Evolutionary conservation across 2,797 vertebrate species (phyloP).

Genomic region (Sebastes jordani): DNA sequence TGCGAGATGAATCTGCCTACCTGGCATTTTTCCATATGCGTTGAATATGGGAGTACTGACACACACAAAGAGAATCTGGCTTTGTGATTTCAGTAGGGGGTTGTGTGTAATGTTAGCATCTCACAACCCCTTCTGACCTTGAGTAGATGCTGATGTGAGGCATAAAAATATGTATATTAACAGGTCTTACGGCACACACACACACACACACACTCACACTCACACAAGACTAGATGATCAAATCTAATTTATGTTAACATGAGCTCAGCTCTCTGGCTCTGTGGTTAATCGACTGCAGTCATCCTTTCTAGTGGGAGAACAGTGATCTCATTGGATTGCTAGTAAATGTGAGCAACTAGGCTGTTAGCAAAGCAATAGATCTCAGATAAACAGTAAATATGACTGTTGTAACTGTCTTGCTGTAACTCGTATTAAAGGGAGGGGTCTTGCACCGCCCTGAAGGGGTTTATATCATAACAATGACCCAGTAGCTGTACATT

Average conservation of each 20-base stretch:
- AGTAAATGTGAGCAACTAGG: background rate
- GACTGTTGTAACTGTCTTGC: background rate
- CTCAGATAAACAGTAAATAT: background rate
- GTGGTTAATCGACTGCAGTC: background rate
- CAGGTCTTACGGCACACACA: background rate
- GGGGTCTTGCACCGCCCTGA: too few relatives aligned
- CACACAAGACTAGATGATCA: slow-evolving; percentile 2
- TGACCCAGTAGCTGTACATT: too few relatives aligned
- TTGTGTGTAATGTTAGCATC: slow-evolving; percentile 3
- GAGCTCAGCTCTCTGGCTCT: slow-evolving; percentile 23
- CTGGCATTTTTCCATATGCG: slow-evolving; percentile 50
- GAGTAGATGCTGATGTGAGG: slow-evolving; percentile 12
- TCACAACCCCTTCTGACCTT: slow-evolving; percentile 3
- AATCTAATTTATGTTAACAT: slow-evolving; percentile 29
- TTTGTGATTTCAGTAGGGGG: slow-evolving; percentile 12
- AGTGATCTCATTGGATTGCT: background rate
- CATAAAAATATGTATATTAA: background rate
- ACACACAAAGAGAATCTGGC: slow-evolving; percentile 11
- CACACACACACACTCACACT: background rate
- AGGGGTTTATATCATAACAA: too few relatives aligned
- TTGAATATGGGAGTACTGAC: slow-evolving; percentile 16
- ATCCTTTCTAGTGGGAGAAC: background rate
- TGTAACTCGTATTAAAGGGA: background rate
- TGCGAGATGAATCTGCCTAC: slow-evolving; percentile 49
- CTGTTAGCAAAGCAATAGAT: background rate